Evolutionary conservation across 2,797 vertebrate genomes (phyloP).

Genomic region (Micrastur ruficollis): DNA sequence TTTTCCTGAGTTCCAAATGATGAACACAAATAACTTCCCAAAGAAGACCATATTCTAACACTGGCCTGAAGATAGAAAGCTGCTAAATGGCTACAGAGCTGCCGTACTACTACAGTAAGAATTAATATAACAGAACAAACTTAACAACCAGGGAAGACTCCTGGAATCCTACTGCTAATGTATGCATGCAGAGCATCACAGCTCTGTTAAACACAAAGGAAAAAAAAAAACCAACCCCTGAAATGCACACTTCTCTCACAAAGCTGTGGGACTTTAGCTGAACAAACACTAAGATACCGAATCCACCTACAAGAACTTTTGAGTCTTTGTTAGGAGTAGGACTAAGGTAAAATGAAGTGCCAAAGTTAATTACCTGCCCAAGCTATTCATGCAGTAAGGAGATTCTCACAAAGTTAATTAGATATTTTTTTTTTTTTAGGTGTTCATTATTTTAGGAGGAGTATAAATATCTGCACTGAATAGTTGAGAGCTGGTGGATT

Average conservation of each 20-base stretch:
- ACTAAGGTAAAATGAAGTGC: neutral
- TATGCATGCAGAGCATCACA: neutral
- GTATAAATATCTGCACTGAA: neutral
- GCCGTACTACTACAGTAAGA: neutral
- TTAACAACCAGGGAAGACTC: neutral
- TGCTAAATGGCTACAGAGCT: neutral
- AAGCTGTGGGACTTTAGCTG: neutral
- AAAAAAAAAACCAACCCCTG: neutral
- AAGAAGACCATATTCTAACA: neutral
- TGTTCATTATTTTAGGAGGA: neutral
- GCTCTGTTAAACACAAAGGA: neutral
- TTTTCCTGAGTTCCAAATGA: no score
- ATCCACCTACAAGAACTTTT: neutral
- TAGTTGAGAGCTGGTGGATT: neutral
- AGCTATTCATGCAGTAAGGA: neutral
- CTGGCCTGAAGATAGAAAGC: neutral
- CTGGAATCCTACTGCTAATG: neutral
- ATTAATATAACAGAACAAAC: neutral
- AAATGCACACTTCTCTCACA: fast-evolving
- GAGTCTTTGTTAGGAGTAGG: neutral
- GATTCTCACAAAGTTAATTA: neutral
- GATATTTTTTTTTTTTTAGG: neutral
- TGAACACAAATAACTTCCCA: neutral
- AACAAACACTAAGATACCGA: neutral
- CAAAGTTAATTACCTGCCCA: neutral